A percentile compares a stretch with the other conserved stretches of the same genome.
phyloP scores from a whole-genome alignment of 2,888 invertebrate species.

The Campaea margaritaria region DNA sequence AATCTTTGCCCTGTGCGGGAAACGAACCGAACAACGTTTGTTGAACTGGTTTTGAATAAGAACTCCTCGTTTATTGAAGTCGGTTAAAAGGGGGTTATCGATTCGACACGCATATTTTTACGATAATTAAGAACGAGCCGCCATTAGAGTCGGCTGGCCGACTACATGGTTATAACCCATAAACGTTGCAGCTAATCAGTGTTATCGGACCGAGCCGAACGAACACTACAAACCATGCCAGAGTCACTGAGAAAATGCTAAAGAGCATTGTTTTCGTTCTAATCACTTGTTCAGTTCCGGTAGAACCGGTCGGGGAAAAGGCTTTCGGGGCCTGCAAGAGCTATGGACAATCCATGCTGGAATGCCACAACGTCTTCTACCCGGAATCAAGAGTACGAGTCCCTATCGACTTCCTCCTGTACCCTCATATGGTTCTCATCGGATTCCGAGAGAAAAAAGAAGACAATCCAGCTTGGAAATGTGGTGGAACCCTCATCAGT shows the following conservation, averaged over 20 bases:
- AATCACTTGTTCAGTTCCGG: conserved; percentile 24
- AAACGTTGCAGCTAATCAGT: conserved; percentile 41
- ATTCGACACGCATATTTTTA: background rate
- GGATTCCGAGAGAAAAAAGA: conserved; percentile 56
- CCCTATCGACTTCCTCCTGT: conserved; percentile 79
- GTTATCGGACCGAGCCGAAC: conserved; percentile 26
- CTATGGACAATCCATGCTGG: conserved; percentile 72
- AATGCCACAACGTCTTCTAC: conserved; percentile 74
- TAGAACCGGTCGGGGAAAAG: conserved; percentile 61
- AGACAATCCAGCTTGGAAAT: conserved; percentile 67
- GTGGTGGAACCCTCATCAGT: conserved; percentile 76
- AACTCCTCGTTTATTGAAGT: too few species aligned
- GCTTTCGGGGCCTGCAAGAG: conserved; percentile 69
- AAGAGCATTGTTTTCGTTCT: conserved; percentile 33
- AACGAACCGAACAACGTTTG: too few species aligned
- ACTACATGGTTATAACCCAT: conserved; percentile 32
- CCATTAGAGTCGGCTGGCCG: conserved; percentile 32
- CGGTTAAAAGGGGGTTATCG: too few species aligned
- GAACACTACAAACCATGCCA: conserved; percentile 19
- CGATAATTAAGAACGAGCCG: conserved; percentile 8
- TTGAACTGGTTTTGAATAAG: too few species aligned
- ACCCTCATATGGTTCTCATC: conserved; percentile 87
- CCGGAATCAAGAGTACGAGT: conserved; percentile 66
- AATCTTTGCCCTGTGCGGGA: too few species aligned
- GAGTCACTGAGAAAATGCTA: conserved; percentile 18